Conservation (phyloP, 2,888 invertebrate genomes). For the Apomyelois bistriatella region DNA sequence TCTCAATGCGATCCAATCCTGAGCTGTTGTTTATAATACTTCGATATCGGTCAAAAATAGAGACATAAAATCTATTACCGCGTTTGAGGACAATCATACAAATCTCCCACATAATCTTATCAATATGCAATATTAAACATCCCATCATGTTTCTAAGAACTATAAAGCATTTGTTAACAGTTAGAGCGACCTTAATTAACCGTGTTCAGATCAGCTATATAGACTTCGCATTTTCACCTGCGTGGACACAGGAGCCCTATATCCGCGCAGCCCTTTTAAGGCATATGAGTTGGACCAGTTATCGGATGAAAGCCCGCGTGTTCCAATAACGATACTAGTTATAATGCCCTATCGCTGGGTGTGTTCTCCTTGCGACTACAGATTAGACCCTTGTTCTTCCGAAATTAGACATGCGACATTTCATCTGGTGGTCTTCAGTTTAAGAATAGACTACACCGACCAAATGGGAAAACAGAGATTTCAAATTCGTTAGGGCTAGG, state of each 20-base stretch:
- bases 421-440: too few species aligned
- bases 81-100: too few species aligned
- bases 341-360: constrained; percentile 18
- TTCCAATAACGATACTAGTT: constrained; percentile 51
- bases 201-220: not conserved
- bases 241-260: constrained; percentile 39
- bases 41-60: too few species aligned
- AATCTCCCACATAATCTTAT: too few species aligned
- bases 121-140: too few species aligned
- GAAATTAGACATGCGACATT: too few species aligned
- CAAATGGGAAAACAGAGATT: too few species aligned
- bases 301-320: constrained; percentile 56
- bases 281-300: constrained; percentile 55
- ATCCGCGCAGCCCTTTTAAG: constrained; percentile 62
- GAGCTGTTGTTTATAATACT: too few species aligned
- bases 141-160: constrained; percentile 14
- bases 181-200: constrained; percentile 16
- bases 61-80: too few species aligned
- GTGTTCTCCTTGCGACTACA: not conserved
- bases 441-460: too few species aligned
- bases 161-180: constrained; percentile 3
- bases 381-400: not conserved
- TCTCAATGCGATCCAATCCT: too few species aligned
- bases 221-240: constrained; percentile 10
- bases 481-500: too few species aligned